A percentile compares a stretch with the other conserved stretches of the same genome.
These are phyloP conservation scores for Solenopsis fugax DNA, from an alignment of 1,140 invertebrate species.

Conservation along the genomic window DNA sequence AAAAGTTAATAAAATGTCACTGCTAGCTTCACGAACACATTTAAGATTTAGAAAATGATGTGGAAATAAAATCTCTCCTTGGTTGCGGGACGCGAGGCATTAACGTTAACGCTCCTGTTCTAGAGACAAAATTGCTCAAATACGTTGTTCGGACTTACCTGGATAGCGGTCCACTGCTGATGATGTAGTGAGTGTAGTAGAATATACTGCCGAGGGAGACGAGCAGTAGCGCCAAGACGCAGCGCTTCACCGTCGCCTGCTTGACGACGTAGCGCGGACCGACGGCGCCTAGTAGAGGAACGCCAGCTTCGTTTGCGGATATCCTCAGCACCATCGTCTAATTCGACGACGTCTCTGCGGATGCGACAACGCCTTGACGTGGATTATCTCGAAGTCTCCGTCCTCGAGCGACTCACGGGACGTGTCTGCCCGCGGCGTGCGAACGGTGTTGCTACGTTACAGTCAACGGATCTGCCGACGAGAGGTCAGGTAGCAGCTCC, in stretches of 20 bases:
- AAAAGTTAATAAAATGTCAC: too few species aligned
- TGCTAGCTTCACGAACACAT: too few species aligned
- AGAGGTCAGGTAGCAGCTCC: slow-evolving; percentile 16
- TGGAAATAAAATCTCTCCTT: neutral
- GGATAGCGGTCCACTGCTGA: slow-evolving; percentile 89
- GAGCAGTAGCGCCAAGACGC: slow-evolving; percentile 89
- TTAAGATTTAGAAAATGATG: neutral
- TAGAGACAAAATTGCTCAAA: neutral
- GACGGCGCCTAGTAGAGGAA: slow-evolving; percentile 83
- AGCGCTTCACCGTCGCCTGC: slow-evolving; percentile 91
- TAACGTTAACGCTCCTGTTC: neutral
- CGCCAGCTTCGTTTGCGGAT: slow-evolving; percentile 82
- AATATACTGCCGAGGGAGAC: slow-evolving; percentile 91
- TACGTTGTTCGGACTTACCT: slow-evolving; percentile 87
- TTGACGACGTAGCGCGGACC: slow-evolving; percentile 88
- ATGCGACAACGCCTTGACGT: slow-evolving; percentile 51
- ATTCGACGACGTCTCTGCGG: slow-evolving; percentile 64
- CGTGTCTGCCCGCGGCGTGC: slow-evolving; percentile 26
- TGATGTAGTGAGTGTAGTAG: slow-evolving; percentile 91
- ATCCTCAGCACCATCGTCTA: slow-evolving; percentile 83
- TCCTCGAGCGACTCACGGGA: slow-evolving; percentile 27
- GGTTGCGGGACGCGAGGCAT: neutral
- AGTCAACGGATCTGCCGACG: slow-evolving; percentile 19
- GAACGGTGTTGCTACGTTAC: neutral
- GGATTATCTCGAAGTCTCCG: slow-evolving; percentile 49